Evolutionary conservation across 2,888 invertebrate genomes (phyloP).

Genomic region (Watsonalla cultraria): DNA sequence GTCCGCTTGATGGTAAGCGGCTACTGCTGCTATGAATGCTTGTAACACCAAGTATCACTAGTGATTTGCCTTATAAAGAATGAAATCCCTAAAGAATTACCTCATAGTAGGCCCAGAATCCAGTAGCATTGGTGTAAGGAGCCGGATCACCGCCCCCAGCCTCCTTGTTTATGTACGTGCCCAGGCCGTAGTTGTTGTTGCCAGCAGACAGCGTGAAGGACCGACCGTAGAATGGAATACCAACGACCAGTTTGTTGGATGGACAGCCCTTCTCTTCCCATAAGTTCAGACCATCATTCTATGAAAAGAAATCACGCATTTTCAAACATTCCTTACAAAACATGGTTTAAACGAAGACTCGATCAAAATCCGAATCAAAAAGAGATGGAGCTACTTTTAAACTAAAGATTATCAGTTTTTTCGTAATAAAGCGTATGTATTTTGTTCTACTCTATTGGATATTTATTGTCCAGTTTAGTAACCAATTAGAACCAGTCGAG

Average conservation of each 20-base stretch:
- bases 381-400: too few relatives aligned
- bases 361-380: too few relatives aligned
- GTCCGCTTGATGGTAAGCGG: too few relatives aligned
- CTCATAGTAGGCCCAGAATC: constrained; percentile 92
- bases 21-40: too few relatives aligned
- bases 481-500: too few relatives aligned
- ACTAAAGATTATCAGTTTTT: not conserved
- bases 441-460: too few relatives aligned
- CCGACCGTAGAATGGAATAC: constrained; percentile 93
- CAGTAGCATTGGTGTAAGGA: constrained; percentile 91
- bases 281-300: constrained; percentile 91
- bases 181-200: constrained; percentile 89
- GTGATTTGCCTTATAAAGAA: not conserved
- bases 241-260: constrained; percentile 91
- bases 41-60: too few relatives aligned
- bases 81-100: constrained; percentile 50
- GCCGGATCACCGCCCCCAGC: constrained; percentile 92
- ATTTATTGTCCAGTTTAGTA: too few relatives aligned
- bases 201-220: constrained; percentile 89
- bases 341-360: too few relatives aligned
- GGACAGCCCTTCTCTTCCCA: constrained; percentile 95
- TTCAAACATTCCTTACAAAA: not conserved
- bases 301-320: constrained; percentile 21
- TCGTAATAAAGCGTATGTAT: not conserved
- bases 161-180: constrained; percentile 94